Percentiles rank a stretch among this genome's conserved stretches.
phyloP scores from a whole-genome alignment of 1,140 invertebrate species.

The Penaeus chinensis region DNA sequence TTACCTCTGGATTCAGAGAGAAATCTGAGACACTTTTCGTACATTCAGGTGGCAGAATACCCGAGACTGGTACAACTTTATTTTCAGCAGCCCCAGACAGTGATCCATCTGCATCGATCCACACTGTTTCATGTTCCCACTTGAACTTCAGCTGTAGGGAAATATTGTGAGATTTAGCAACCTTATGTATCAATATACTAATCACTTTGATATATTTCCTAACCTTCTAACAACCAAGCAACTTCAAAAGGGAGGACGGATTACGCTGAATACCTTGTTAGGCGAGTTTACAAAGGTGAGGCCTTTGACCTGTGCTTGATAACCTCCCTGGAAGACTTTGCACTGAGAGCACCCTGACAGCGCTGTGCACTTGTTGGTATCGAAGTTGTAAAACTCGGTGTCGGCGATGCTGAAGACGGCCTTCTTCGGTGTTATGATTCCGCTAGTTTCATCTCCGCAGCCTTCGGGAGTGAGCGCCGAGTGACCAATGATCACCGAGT shows the following conservation, averaged over 20 bases:
- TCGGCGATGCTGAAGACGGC: slow-evolving; percentile 47
- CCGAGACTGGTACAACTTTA: slow-evolving; percentile 38
- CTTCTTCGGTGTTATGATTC: slow-evolving; percentile 55
- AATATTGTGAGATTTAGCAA: background rate
- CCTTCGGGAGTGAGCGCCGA: slow-evolving; percentile 33
- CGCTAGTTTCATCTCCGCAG: slow-evolving; percentile 31
- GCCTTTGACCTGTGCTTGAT: slow-evolving; percentile 20
- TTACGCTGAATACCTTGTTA: slow-evolving; percentile 34
- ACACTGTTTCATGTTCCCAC: slow-evolving; percentile 57
- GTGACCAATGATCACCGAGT: slow-evolving; percentile 45
- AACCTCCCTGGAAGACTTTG: slow-evolving; percentile 49
- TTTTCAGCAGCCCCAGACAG: slow-evolving; percentile 36
- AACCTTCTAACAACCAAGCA: too few relatives aligned
- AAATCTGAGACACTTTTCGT: slow-evolving; percentile 6
- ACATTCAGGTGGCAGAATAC: slow-evolving; percentile 38
- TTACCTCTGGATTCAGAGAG: slow-evolving; percentile 37
- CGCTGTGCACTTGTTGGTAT: slow-evolving; percentile 33
- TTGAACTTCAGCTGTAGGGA: slow-evolving; percentile 38
- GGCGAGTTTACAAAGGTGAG: slow-evolving; percentile 40
- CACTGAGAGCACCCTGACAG: slow-evolving; percentile 58
- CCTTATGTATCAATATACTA: background rate
- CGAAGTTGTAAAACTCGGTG: slow-evolving; percentile 54
- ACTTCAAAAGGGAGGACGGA: too few relatives aligned
- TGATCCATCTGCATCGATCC: slow-evolving; percentile 54
- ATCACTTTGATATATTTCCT: background rate